phyloP scores from a whole-genome alignment of 2,888 invertebrate species.

The Cryptus armator region DNA sequence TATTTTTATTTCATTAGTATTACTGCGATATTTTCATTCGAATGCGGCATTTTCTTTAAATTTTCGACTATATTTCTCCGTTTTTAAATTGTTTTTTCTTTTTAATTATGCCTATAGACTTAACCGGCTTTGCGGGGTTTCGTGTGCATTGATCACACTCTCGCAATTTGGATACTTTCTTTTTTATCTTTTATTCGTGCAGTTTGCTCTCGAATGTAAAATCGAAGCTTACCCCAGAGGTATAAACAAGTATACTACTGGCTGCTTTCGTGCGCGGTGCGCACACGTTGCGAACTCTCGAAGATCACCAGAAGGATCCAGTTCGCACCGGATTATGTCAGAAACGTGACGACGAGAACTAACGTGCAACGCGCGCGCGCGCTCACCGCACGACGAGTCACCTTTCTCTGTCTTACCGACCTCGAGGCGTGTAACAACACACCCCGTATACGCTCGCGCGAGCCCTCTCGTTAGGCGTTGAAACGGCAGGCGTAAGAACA shows the following conservation, averaged over 20 bases:
- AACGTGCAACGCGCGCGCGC: conserved; percentile 71
- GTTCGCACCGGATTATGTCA: conserved; percentile 83
- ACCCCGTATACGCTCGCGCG: neutral
- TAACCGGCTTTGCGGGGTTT: neutral
- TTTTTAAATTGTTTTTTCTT: neutral
- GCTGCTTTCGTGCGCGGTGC: conserved; percentile 17
- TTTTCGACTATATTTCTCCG: neutral
- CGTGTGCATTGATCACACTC: neutral
- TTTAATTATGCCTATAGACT: neutral
- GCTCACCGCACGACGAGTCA: conserved; percentile 48
- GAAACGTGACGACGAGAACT: conserved; percentile 74
- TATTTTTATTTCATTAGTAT: neutral
- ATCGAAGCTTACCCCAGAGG: conserved; percentile 4
- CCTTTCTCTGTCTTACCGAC: conserved; percentile 34
- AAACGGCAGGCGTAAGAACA: conserved; percentile 6
- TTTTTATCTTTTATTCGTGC: neutral
- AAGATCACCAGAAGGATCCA: conserved; percentile 76
- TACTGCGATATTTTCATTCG: too few relatives aligned
- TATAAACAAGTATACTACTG: neutral
- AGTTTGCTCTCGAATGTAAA: conserved; percentile 18
- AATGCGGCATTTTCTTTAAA: neutral
- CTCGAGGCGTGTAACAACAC: conserved; percentile 52
- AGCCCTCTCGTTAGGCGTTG: neutral
- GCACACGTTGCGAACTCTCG: conserved; percentile 51
- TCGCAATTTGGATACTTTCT: neutral